Evolutionary conservation across 2,888 invertebrate genomes (phyloP).

Genomic region (Agriopis marginaria): DNA sequence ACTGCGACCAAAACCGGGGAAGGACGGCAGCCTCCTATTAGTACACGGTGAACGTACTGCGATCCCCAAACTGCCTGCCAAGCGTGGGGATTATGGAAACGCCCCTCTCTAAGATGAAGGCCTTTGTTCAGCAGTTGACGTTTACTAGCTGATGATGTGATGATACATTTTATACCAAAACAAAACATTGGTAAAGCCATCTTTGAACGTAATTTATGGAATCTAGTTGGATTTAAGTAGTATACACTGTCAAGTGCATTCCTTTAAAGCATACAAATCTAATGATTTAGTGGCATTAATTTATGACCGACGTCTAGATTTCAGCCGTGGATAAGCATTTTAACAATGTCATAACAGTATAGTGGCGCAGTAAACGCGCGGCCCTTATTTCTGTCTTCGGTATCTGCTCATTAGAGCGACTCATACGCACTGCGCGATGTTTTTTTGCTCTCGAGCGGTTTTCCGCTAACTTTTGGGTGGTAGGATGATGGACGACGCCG

Average conservation of each 20-base stretch:
- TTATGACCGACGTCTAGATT: slow-evolving; percentile 65
- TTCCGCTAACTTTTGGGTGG: slow-evolving; percentile 86
- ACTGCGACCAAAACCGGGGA: too few species aligned
- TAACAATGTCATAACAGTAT: slow-evolving; percentile 83
- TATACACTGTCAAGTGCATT: slow-evolving; percentile 29
- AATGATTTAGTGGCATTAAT: slow-evolving; percentile 49
- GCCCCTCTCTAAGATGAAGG: too few species aligned
- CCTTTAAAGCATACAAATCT: slow-evolving; percentile 39
- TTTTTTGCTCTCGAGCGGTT: slow-evolving; percentile 75
- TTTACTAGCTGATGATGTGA: too few species aligned
- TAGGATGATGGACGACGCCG: slow-evolving; percentile 83
- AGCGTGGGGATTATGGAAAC: too few species aligned
- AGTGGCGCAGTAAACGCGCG: slow-evolving; percentile 75
- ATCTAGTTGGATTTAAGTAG: neutral
- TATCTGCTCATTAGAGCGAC: slow-evolving; percentile 82
- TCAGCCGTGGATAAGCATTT: slow-evolving; percentile 67
- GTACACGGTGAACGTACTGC: too few species aligned
- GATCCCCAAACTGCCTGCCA: too few species aligned
- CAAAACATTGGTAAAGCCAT: neutral
- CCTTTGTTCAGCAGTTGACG: too few species aligned
- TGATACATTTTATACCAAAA: neutral
- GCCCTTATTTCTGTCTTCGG: slow-evolving; percentile 84
- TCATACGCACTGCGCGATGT: slow-evolving; percentile 63
- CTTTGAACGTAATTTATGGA: neutral
- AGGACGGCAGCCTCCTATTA: too few species aligned